Evolutionary conservation across 1,140 invertebrate species (phyloP).

Genomic region (Polypedilum vanderplanki): DNA sequence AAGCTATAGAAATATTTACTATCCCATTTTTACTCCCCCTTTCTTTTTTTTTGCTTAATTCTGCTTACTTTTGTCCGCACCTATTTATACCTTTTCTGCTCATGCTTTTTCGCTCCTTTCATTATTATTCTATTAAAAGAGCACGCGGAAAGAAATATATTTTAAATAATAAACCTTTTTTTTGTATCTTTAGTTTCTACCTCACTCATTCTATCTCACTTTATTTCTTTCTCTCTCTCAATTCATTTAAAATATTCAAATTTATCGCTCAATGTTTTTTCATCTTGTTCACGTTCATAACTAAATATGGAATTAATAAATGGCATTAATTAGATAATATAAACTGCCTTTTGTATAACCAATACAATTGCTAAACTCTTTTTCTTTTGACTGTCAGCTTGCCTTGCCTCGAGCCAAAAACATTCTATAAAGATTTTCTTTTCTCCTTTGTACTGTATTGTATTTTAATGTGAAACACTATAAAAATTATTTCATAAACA

Average conservation of each 20-base stretch:
- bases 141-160: neutral
- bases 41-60: neutral
- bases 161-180: conserved; percentile 25
- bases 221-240: neutral
- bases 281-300: neutral
- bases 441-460: neutral
- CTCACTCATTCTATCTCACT: neutral
- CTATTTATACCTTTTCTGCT: neutral
- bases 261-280: neutral
- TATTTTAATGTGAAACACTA: neutral
- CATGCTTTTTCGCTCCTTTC: neutral
- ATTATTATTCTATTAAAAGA: conserved; percentile 1
- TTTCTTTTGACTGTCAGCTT: neutral
- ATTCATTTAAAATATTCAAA: conserved; percentile 1
- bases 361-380: neutral
- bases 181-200: neutral
- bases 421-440: neutral
- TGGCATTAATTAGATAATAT: conserved; percentile 19
- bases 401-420: neutral
- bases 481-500: neutral
- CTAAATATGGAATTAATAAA: conserved; percentile 14
- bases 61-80: neutral
- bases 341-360: neutral
- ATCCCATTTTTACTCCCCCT: neutral
- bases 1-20: neutral